Base-by-base conservation (phyloP, 1,140 invertebrate species). In the Luehdorfia chinensis region DNA sequence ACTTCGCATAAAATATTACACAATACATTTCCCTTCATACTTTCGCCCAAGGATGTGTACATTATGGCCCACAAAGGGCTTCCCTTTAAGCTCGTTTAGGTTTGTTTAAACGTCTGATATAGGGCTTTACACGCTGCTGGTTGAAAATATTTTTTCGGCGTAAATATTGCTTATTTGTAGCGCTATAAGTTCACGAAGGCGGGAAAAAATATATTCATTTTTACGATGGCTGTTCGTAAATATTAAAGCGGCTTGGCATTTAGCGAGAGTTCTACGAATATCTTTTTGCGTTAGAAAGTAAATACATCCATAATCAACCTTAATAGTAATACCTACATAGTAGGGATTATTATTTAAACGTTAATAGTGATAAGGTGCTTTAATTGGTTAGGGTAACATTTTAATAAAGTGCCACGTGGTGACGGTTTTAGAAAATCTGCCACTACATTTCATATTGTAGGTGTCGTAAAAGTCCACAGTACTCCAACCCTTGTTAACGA, bases 91-190 rank as follows among this genome's bases (percentile, higher is more conserved):
- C 15, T 34, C 32, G 12, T 34, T 34, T 34, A 34, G 32, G 16
- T 34, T 34, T 18, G 32, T 34, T 34, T 33, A 33, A 32, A 34
- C 19, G 21, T 19, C 36, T 41, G 21, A 50, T 48, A 53, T 60
- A 59, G 45, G 50, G 54, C 43, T 60, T 60, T 59, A 54, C 46
- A 44, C 41, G 33, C 46, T n/a, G n/a, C n/a, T n/a, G n/a, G n/a
- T n/a, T n/a, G 34, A 13, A 28, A 55, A 55, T 52, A 48, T 61
- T 65, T 64, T 65, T 65, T 47, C 47, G 16, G 34, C 47, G 34
- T 56, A 64, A 64, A 65, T 65, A 61, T 65, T 51, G 49, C 54
- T 60, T 57, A 63, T 57, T 61, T 57, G 54, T 54, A 39, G 47
- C 39, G 11, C 13, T 37, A 43, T 49, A 15, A 23, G 34, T 37